Percentiles rank a stretch among this genome's conserved stretches.
phyloP scores from a whole-genome alignment of 1,140 invertebrate genomes.

The Teleogryllus occipitalis region DNA sequence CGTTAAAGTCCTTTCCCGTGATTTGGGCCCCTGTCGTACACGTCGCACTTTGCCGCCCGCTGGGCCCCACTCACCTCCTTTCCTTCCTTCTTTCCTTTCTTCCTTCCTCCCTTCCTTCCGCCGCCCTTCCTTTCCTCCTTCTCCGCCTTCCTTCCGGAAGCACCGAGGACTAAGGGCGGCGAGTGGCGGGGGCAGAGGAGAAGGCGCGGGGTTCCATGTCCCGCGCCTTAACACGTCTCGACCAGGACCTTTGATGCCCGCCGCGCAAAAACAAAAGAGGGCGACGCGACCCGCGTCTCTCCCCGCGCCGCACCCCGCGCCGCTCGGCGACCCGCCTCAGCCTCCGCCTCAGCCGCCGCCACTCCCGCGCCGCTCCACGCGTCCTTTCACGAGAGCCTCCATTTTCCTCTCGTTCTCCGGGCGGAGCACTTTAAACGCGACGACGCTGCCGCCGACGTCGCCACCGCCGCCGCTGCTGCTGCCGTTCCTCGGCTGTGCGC shows the following conservation, averaged over 20 bases:
- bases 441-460: constrained; percentile 4
- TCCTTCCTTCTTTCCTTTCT: not conserved
- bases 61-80: no score
- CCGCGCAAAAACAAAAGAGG: not conserved
- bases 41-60: not conserved
- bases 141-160: no score
- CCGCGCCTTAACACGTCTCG: not conserved
- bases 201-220: no score
- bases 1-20: not conserved
- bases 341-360: no score
- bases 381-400: not conserved
- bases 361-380: not conserved
- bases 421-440: constrained; percentile 18
- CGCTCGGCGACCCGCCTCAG: no score
- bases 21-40: not conserved
- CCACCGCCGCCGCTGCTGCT: not conserved
- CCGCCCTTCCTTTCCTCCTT: not conserved
- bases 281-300: no score
- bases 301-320: no score
- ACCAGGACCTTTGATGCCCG: not conserved
- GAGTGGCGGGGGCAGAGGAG: no score
- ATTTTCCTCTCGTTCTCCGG: constrained; percentile 8
- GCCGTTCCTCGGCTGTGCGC: no score
- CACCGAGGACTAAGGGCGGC: no score
- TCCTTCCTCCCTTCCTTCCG: not conserved